Evolutionary conservation across 2,888 invertebrate genomes (phyloP), one percentile per base, ranked within the genome.

Genomic region (Ichneumon xanthorius): DNA sequence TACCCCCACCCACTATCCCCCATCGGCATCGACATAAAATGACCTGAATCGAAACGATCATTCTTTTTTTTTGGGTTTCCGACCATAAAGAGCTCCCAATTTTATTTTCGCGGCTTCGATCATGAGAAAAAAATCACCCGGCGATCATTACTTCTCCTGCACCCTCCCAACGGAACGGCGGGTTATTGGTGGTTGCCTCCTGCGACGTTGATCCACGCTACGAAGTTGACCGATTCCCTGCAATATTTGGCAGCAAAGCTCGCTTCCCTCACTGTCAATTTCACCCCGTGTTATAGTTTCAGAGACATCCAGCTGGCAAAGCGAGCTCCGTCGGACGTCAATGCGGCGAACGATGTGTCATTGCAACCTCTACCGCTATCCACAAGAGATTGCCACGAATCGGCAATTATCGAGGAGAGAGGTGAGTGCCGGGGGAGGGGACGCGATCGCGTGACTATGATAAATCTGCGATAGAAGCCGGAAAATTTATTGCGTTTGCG

Each of bases 401-500:
- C 89, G 87, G 85, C 91, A 91, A 92, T 93, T 92, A 92, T 89
- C 63, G 73, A 77, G 19, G 70, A 61, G 76, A 58, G 16, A 68
- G 61, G 50, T 61, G 79, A 73, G 75, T 85, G 87, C 86, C 87
- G 84, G 86, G 53, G 77, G 45, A 4, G 84, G 87, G 63, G 80
- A 87, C 86, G 88, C 79, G 86, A 91, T 89, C 90, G 91, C 90
- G 91, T 91, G 92, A 93, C 92, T 91, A 90, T 92, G 93, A 93
- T 92, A 92, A 92, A 93, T 93, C 90, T 90, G 90, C 79, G 90
- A 63, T 45, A 78, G 67, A 58, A 40, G 16, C 65, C 48, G 77
- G 83, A 26, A 82, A 76, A 86, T 84, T 86, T 84, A 84, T 84
- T 45, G 58, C 72, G 67, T 63, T 58, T 58, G 40, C 45, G 67